phyloP scores from a whole-genome alignment of 2,113 vertebrate genomes.

The Brachionichthys hirsutus region DNA sequence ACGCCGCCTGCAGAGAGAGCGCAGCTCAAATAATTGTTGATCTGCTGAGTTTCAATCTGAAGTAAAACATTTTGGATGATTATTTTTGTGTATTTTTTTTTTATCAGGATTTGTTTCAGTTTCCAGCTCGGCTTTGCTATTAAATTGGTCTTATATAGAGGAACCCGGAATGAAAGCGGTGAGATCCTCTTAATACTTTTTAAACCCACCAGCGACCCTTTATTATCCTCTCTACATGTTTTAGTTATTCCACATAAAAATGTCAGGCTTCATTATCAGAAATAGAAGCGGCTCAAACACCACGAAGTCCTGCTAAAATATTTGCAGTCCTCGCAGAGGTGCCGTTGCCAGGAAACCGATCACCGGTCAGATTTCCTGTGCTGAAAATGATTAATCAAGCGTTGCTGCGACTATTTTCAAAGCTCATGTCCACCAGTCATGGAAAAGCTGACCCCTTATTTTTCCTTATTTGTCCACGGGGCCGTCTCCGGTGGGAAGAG shows the following conservation, averaged over 20 bases:
- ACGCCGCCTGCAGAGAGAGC: background rate
- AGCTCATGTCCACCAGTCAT: conserved; percentile 1
- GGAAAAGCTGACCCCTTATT: conserved; percentile 1
- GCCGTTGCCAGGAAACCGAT: conserved; percentile 52
- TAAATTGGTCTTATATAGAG: no score
- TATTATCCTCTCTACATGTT: background rate
- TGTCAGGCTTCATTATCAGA: conserved; percentile 1
- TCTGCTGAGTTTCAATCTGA: no score
- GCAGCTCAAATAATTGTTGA: no score
- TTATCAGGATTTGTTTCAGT: no score
- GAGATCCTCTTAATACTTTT: no score
- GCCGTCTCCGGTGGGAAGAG: background rate
- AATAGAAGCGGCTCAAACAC: no score
- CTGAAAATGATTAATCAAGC: conserved; percentile 49
- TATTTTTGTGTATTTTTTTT: no score
- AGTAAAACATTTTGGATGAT: no score
- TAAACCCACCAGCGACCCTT: no score
- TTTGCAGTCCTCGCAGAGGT: conserved; percentile 6
- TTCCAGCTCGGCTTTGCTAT: no score
- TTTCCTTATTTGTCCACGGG: background rate
- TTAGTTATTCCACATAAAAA: background rate
- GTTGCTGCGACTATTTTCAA: conserved; percentile 3
- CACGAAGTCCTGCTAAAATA: conserved; percentile 11
- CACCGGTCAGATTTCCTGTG: conserved; percentile 5
- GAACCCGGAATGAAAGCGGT: no score